A percentile compares a stretch with the other conserved stretches of the same genome.
These are phyloP conservation scores for Cyprinodon diabolis DNA, from an alignment of 2,797 vertebrate species.

Conservation along the genomic window DNA sequence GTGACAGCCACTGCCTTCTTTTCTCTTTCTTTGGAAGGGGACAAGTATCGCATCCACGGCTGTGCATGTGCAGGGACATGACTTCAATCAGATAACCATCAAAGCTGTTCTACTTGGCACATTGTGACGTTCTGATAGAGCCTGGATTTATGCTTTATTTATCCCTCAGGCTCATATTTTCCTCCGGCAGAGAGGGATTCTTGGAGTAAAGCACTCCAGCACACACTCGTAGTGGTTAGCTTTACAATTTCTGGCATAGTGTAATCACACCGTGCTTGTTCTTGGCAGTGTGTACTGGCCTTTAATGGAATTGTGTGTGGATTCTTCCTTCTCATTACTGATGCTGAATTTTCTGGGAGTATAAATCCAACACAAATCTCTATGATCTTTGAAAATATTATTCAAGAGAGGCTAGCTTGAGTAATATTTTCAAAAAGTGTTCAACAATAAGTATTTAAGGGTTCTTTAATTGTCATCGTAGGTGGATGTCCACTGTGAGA, in stretches of 20 bases:
- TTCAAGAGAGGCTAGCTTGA: too few species aligned
- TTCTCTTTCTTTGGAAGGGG: background rate
- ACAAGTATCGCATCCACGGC: slow-evolving; percentile 18
- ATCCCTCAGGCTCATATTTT: slow-evolving; percentile 63
- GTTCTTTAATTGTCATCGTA: too few species aligned
- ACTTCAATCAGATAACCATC: slow-evolving; percentile 25
- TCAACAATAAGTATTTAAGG: too few species aligned
- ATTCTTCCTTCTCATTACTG: too few species aligned
- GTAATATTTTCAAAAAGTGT: too few species aligned
- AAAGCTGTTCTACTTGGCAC: slow-evolving; percentile 56
- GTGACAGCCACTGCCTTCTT: slow-evolving; percentile 40
- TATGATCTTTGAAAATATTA: background rate
- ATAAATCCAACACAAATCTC: background rate
- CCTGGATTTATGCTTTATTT: slow-evolving; percentile 74
- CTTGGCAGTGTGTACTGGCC: background rate
- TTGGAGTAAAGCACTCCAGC: slow-evolving; percentile 33
- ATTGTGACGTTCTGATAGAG: slow-evolving; percentile 58
- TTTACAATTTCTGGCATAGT: slow-evolving; percentile 29
- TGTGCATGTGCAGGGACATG: slow-evolving; percentile 15
- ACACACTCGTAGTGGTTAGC: slow-evolving; percentile 37
- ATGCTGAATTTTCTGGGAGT: background rate
- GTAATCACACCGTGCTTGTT: slow-evolving; percentile 8
- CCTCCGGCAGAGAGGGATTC: slow-evolving; percentile 40
- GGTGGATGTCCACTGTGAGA: too few species aligned
- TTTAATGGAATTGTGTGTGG: background rate